Evolutionary conservation across 2,113 vertebrate genomes (phyloP).

Genomic region (Coreoperca whiteheadi): DNA sequence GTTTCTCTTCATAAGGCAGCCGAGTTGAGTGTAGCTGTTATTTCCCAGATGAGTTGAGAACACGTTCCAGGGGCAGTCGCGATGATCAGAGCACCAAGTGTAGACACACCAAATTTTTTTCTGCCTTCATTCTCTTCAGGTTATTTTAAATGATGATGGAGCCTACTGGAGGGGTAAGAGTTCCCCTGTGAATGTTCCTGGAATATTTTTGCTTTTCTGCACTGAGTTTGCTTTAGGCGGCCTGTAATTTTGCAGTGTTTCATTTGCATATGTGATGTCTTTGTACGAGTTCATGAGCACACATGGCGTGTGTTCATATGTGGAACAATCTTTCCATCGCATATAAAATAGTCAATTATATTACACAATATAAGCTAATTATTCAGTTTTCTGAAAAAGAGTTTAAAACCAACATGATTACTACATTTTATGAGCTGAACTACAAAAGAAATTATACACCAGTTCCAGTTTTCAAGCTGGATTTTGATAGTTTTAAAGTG

Average conservation of each 20-base stretch:
- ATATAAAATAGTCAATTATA: background rate
- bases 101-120: slow-evolving; percentile 35
- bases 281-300: slow-evolving; percentile 1
- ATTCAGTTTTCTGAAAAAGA: background rate
- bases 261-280: slow-evolving; percentile 44
- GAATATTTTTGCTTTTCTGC: slow-evolving; percentile 34
- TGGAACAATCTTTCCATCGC: background rate
- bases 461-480: background rate
- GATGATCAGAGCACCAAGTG: slow-evolving; percentile 36
- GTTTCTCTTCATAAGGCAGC: slow-evolving; percentile 34
- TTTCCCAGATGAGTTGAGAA: slow-evolving; percentile 48
- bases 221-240: slow-evolving; percentile 22
- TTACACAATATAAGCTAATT: background rate
- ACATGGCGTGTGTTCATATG: background rate
- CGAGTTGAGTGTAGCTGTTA: slow-evolving; percentile 38
- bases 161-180: slow-evolving; percentile 4
- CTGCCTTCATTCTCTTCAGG: slow-evolving; percentile 41
- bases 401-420: background rate
- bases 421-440: too few species aligned
- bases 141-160: slow-evolving; percentile 50
- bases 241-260: slow-evolving; percentile 18
- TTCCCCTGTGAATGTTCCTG: slow-evolving; percentile 43
- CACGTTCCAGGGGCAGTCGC: slow-evolving; percentile 39
- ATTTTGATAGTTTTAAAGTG: background rate
- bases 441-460: background rate